Evolutionary conservation across 2,797 vertebrate genomes (phyloP), one percentile per base, ranked within the genome.

Genomic region (Trachurus trachurus): DNA sequence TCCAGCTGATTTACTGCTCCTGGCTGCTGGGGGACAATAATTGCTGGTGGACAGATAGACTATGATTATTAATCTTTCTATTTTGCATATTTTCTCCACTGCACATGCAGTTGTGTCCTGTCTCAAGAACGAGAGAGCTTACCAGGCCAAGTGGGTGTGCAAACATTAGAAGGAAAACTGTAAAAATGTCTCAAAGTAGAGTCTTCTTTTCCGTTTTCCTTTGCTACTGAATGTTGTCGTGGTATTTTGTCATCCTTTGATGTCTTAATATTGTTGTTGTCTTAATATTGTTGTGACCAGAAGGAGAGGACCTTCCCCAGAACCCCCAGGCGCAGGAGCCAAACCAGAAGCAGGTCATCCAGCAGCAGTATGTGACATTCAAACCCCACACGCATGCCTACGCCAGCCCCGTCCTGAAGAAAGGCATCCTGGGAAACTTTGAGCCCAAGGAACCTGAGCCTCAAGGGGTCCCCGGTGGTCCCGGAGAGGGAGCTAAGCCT

Each of bases 291-390:
- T 53, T 22, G 1, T 68, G 47, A 71, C 19, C 40, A 90, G 90
- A 59, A 22, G 79, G 0, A 6, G 76, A 1, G 0, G 42, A 79
- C 31, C 16, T 58, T 9, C 62, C 53, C 6, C 82, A 72, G 44
- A 76, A 80, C 9, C 67, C 63, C 0, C 66, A 81, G 1, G 67
- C 86, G 56, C 69, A 86, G 56, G 76, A 88, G 58, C 82, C 69
- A 6, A 71, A 92, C 64, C 89, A 93, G 78, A 91, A 90, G 21
- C 76, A 92, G 87, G 91, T 97, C 83, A 96, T 99, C 82, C 96
- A 97, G 93, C 96, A 96, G 90, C 98, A 98, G 74, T 99, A 97
- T 84, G 91, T 98, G 81, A 99, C 98, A 1, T 99, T 99, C 89
- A 97, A 94, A 86, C 97, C 98, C 62, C 96, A 99, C 87, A 95